Evolutionary conservation across 2,797 vertebrate species (phyloP).

Genomic region (Hoplostethus atlanticus): DNA sequence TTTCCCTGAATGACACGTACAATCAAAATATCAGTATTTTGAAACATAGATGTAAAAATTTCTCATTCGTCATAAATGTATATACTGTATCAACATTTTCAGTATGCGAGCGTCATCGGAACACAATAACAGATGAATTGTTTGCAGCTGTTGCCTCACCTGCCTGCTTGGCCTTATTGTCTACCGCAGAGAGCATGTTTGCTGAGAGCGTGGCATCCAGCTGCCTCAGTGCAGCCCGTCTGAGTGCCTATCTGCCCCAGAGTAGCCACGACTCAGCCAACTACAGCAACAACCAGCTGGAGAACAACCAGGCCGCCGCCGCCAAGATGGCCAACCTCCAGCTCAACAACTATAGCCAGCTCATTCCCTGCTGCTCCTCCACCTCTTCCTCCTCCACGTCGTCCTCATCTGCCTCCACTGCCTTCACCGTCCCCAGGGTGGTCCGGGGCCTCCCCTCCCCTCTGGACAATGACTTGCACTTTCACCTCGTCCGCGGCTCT

Average conservation of each 20-base stretch:
- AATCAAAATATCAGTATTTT: no score
- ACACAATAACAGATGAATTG: background rate
- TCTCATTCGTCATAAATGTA: background rate
- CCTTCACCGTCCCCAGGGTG: slow-evolving; percentile 57
- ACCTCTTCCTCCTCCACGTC: slow-evolving; percentile 76
- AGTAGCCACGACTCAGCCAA: slow-evolving; percentile 98
- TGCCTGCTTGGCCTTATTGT: slow-evolving; percentile 47
- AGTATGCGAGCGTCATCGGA: background rate
- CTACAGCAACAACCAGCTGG: slow-evolving; percentile 98
- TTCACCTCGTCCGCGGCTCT: slow-evolving; percentile 92
- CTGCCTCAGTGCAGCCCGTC: slow-evolving; percentile 91
- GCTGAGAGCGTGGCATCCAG: slow-evolving; percentile 94
- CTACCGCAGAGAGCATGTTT: slow-evolving; percentile 91
- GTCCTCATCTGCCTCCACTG: slow-evolving; percentile 66
- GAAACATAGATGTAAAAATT: background rate
- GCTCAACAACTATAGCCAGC: slow-evolving; percentile 87
- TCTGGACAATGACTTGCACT: slow-evolving; percentile 93
- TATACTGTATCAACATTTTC: background rate
- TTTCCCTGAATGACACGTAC: background rate
- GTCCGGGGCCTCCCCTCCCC: slow-evolving; percentile 81
- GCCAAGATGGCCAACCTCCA: slow-evolving; percentile 96
- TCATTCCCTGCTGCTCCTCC: slow-evolving; percentile 90
- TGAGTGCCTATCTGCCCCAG: slow-evolving; percentile 95
- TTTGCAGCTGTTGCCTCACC: slow-evolving; percentile 6
- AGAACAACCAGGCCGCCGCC: slow-evolving; percentile 96